Conservation (phyloP, 2,113 vertebrate species). For the Archilochus colubris region DNA sequence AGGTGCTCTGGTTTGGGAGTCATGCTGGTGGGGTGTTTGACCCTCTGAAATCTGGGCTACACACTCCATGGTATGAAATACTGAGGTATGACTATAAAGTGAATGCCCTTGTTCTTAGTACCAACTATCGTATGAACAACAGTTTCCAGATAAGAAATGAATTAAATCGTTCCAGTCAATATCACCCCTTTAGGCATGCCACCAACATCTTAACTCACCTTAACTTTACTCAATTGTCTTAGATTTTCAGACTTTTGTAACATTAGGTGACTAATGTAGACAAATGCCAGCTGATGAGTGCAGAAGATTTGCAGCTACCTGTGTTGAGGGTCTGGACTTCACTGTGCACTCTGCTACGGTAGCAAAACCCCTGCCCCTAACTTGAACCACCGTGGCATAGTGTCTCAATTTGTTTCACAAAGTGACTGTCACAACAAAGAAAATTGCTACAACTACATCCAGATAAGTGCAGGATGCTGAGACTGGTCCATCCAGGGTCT, state of each 20-base stretch:
- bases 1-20: not conserved
- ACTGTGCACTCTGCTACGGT: accelerated
- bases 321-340: not conserved
- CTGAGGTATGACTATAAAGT: not conserved
- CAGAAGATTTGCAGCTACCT: not conserved
- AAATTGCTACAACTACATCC: not conserved
- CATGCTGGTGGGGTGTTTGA: not conserved
- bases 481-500: not conserved
- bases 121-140: not conserved
- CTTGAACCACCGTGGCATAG: accelerated
- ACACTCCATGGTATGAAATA: accelerated
- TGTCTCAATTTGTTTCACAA: not conserved
- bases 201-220: not conserved
- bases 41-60: not conserved
- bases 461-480: not conserved
- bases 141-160: not conserved
- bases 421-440: not conserved
- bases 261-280: not conserved
- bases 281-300: not conserved
- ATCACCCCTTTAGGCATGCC: not conserved
- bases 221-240: too few relatives aligned
- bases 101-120: not conserved
- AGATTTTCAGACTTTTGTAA: not conserved
- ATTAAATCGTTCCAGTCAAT: not conserved
- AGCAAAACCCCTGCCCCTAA: not conserved